phyloP scores from a whole-genome alignment of 1,140 invertebrate genomes.

The Ladona fulva region DNA sequence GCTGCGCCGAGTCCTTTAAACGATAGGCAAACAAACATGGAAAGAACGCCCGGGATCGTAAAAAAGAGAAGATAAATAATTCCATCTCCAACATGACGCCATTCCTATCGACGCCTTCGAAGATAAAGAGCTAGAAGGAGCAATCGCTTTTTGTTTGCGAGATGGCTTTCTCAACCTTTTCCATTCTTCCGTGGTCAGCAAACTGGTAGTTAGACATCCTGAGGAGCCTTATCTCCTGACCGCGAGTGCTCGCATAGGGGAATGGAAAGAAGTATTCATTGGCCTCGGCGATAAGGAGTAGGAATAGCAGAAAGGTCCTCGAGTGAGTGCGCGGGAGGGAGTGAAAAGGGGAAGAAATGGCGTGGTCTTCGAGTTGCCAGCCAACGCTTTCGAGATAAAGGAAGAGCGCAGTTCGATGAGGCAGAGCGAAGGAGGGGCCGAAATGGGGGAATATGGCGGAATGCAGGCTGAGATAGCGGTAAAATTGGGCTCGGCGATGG shows the following conservation, averaged over 20 bases:
- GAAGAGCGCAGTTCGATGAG: background rate
- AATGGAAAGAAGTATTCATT: background rate
- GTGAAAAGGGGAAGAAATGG: background rate
- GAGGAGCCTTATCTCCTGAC: background rate
- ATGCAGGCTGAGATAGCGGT: background rate
- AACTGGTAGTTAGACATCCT: background rate
- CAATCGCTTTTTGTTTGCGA: background rate
- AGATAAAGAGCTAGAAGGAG: background rate
- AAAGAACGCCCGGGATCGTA: no score
- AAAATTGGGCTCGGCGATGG: no score
- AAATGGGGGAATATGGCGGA: background rate
- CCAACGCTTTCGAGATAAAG: background rate
- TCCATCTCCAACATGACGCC: no score
- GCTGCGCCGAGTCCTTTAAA: no score
- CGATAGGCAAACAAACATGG: no score
- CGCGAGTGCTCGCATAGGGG: background rate
- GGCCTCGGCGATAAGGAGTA: background rate
- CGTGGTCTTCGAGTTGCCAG: background rate
- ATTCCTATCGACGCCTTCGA: background rate
- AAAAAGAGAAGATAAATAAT: no score
- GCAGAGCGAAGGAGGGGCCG: background rate
- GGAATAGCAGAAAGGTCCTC: background rate
- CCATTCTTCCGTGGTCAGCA: background rate
- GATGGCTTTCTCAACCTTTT: background rate
- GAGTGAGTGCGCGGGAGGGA: background rate